Conservation (phyloP, 2,113 vertebrate species). For the Ariopsis seemanni region DNA sequence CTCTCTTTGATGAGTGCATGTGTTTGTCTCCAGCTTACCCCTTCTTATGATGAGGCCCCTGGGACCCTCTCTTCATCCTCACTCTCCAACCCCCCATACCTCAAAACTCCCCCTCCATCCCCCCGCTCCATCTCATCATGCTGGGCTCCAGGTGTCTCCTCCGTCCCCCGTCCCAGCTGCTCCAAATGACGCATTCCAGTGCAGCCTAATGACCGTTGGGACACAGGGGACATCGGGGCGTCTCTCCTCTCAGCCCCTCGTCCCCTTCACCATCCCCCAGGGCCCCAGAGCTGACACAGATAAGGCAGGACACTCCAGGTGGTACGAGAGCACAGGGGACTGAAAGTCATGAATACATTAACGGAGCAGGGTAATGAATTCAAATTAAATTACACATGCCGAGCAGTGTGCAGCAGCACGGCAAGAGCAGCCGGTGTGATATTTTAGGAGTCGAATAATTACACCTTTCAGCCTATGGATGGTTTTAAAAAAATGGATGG, state of each 20-base stretch:
- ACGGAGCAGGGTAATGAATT: conserved; percentile 81
- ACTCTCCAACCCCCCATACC: background rate
- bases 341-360: conserved; percentile 86
- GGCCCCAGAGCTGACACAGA: conserved; percentile 76
- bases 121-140: conserved; percentile 41
- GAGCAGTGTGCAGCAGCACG: conserved; percentile 61
- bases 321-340: conserved; percentile 79
- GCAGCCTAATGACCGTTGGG: conserved; percentile 80
- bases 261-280: conserved; percentile 74
- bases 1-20: conserved; percentile 48
- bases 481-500: conserved; percentile 61
- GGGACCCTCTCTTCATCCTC: conserved; percentile 25
- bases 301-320: conserved; percentile 83
- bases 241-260: conserved; percentile 73
- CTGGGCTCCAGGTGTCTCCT: conserved; percentile 50
- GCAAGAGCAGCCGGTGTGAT: conserved; percentile 63
- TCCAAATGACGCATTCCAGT: conserved; percentile 80
- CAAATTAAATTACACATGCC: conserved; percentile 83
- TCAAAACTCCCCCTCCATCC: background rate
- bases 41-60: conserved; percentile 28
- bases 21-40: conserved; percentile 38
- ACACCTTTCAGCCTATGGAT: conserved; percentile 69
- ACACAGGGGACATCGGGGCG: conserved; percentile 61
- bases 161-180: conserved; percentile 73
- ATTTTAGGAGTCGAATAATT: conserved; percentile 78